Evolutionary conservation across 2,797 vertebrate genomes (phyloP), one percentile per base, ranked within the genome.

Genomic region (Nannoperca obscura): DNA sequence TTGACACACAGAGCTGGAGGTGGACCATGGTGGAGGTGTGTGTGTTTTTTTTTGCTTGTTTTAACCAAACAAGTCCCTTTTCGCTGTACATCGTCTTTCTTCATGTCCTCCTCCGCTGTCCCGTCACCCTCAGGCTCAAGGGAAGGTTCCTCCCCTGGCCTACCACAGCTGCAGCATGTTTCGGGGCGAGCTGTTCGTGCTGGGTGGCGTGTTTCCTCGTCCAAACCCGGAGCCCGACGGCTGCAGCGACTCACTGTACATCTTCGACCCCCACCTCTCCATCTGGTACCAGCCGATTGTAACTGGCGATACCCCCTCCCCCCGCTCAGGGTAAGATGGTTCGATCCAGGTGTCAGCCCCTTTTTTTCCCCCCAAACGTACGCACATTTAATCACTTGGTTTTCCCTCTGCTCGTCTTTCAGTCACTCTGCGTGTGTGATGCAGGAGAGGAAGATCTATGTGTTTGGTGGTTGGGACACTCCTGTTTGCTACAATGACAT

Each of bases 401-500:
- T 55, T 7, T 30, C 1, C 53, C 38, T 63, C 10, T 67, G 2
- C 65, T 34, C 22, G 4, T 55, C 34, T 63, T 70, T 14, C 84
- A 96, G 96, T 12, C 96, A 96, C 83, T 96, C 96, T 5, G 95
- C 96, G 0, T 96, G 96, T 83, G 93, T 96, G 86, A 92, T 96
- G 88, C 94, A 95, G 85, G 89, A 80, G 79, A 91, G 94, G 63
- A 95, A 94, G 80, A 95, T 96, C 80, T 96, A 94, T 49, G 90
- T 96, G 40, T 96, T 96, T 60, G 96, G 95, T 2, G 96, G 96
- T 34, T 96, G 96, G 96, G 96, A 96, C 89, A 96, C 95, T 9
- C 96, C 96, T 0, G 89, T 96, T 42, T 96, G 95, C 89, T 96
- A 94, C 87, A 96, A 94, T 57, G 96, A 96, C 89, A 93, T 96